Percentiles rank a stretch among this genome's conserved stretches.
These are phyloP conservation scores for Pseudochirops cupreus DNA, from an alignment of 2,797 vertebrate genomes.

Conservation along the genomic window DNA sequence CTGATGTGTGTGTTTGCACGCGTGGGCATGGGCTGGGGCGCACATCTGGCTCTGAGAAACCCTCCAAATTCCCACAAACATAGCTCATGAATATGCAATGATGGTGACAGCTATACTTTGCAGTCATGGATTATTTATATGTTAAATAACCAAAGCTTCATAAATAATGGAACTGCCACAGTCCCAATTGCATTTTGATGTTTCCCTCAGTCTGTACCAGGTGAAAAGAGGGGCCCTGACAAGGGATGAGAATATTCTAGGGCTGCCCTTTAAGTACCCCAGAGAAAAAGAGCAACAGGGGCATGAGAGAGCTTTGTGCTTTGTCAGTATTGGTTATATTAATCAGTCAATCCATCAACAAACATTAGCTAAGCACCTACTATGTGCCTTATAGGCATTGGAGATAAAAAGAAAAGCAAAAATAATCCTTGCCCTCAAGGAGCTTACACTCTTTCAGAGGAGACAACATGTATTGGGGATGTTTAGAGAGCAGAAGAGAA, in stretches of 20 bases:
- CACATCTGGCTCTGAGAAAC: conserved; percentile 65
- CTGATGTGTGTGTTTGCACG: not conserved
- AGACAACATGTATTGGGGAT: not conserved
- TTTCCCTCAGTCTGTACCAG: conserved; percentile 49
- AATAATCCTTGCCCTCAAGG: not conserved
- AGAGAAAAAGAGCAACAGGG: not conserved
- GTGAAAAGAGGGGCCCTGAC: conserved; percentile 53
- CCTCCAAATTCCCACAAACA: conserved; percentile 73
- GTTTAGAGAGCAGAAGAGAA: not conserved
- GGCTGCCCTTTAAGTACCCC: conserved; percentile 6
- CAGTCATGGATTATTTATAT: conserved; percentile 88
- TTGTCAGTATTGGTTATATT: not conserved
- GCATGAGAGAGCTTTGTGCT: not conserved
- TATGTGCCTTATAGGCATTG: not conserved
- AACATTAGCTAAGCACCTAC: not conserved
- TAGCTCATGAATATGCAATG: conserved; percentile 86
- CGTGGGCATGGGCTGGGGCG: not conserved
- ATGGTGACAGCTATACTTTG: conserved; percentile 78
- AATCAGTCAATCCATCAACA: not conserved
- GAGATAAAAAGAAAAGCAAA: not conserved
- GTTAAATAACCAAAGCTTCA: conserved; percentile 84
- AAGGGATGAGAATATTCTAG: not conserved
- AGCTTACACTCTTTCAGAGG: not conserved
- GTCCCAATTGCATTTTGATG: conserved; percentile 69
- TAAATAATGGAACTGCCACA: conserved; percentile 85